A percentile compares a stretch with the other conserved stretches of the same genome.
Conservation (phyloP, 2,797 vertebrate species). For the Cryptoblepharus egeriae region DNA sequence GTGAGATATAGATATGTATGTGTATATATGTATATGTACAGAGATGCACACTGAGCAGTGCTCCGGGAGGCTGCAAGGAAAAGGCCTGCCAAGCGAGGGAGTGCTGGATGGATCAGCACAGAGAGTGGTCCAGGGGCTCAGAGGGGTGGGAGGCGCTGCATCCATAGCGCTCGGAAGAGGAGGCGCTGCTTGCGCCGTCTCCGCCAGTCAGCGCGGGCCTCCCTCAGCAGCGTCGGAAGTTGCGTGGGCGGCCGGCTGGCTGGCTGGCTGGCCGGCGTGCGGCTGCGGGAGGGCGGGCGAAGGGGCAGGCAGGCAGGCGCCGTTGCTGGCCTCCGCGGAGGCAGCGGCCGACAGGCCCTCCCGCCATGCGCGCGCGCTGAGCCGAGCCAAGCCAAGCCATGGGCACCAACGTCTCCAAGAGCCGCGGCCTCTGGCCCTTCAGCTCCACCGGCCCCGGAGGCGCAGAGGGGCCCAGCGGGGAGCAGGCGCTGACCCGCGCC, state of each 20-base stretch:
- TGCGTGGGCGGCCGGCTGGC: background rate
- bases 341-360: constrained; percentile 20
- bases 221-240: constrained; percentile 4
- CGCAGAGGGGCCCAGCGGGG: constrained; percentile 75
- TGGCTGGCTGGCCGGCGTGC: background rate
- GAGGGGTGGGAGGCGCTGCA: too few species aligned
- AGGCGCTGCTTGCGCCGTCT: too few species aligned
- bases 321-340: background rate
- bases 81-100: too few species aligned
- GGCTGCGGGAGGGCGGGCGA: background rate
- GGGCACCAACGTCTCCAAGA: constrained; percentile 93
- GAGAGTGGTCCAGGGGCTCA: too few species aligned
- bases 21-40: too few species aligned
- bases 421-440: constrained; percentile 91
- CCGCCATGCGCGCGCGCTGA: constrained; percentile 80
- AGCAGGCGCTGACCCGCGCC: constrained; percentile 87
- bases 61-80: too few species aligned
- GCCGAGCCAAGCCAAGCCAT: constrained; percentile 75
- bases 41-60: too few species aligned
- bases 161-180: too few species aligned
- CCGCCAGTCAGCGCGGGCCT: background rate
- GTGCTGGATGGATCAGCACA: too few species aligned
- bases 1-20: too few species aligned
- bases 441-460: constrained; percentile 82
- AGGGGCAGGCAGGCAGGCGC: background rate